Evolutionary conservation across 2,797 vertebrate species (phyloP).

Genomic region (Sternotherus odoratus): DNA sequence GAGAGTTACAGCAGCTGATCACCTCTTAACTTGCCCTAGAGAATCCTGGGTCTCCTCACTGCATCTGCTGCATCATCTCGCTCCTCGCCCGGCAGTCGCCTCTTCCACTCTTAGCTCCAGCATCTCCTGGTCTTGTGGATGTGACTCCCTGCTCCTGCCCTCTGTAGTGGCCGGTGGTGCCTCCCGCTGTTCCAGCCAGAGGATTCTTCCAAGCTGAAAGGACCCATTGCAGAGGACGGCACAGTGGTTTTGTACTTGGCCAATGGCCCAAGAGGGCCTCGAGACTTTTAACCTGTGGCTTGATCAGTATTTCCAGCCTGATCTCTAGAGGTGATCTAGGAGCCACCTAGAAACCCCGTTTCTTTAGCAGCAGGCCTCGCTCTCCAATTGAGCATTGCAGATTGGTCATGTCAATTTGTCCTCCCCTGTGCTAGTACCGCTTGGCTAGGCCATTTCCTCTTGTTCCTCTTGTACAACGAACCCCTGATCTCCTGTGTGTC

Average conservation of each 20-base stretch:
- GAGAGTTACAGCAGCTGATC: background rate
- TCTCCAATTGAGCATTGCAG: background rate
- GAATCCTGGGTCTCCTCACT: background rate
- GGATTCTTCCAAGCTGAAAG: background rate
- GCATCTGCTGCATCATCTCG: background rate
- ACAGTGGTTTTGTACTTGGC: background rate
- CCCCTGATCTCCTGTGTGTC: background rate
- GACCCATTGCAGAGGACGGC: background rate
- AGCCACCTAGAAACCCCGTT: background rate
- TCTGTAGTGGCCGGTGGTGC: background rate
- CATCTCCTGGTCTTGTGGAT: background rate
- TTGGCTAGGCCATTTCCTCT: background rate
- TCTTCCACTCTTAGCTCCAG: background rate
- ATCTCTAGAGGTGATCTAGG: background rate
- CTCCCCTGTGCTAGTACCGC: background rate
- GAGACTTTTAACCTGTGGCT: background rate
- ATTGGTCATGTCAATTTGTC: background rate
- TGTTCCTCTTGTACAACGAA: background rate
- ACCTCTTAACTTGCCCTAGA: background rate
- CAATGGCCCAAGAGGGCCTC: background rate
- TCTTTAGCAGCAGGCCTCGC: background rate
- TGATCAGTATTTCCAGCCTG: constrained; percentile 4
- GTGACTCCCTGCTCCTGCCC: background rate
- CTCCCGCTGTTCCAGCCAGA: background rate
- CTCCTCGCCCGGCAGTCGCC: background rate